phyloP scores from a whole-genome alignment of 2,888 invertebrate genomes.

The Aporophyla nigra region DNA sequence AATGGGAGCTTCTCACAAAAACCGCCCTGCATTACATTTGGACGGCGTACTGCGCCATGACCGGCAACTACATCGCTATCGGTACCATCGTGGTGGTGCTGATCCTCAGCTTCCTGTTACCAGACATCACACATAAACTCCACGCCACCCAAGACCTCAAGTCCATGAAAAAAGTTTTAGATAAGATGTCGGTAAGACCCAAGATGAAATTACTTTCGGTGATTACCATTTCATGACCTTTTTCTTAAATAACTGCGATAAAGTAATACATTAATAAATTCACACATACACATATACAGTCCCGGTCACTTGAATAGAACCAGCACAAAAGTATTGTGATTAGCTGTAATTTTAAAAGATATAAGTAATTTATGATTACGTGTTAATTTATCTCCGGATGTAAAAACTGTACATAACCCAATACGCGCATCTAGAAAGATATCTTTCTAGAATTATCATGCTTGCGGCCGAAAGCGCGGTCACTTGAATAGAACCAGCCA shows the following conservation, averaged over 20 bases:
- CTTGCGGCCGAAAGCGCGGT: too few species aligned
- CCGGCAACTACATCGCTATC: conserved; percentile 72
- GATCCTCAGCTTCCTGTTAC: conserved; percentile 77
- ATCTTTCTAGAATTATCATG: too few species aligned
- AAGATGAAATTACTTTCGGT: neutral
- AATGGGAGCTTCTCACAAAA: conserved; percentile 45
- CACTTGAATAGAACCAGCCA: too few species aligned
- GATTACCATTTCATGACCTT: neutral
- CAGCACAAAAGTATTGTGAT: too few species aligned
- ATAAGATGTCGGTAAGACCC: conserved; percentile 77
- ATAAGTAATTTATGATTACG: too few species aligned
- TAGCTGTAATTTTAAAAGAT: too few species aligned
- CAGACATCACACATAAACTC: conserved; percentile 78
- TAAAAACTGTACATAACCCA: too few species aligned
- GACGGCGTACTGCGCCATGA: conserved; percentile 65
- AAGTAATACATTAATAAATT: too few species aligned
- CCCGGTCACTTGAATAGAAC: too few species aligned
- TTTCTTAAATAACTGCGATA: neutral
- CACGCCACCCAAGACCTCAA: conserved; percentile 77
- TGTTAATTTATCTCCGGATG: too few species aligned
- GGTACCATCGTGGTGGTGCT: conserved; percentile 75
- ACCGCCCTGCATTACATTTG: conserved; percentile 63
- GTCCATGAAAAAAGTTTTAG: conserved; percentile 76
- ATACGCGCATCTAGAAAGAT: too few species aligned
- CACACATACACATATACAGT: too few species aligned